Conservation (phyloP, 2,888 invertebrate species). For the Galerucella pusilla region DNA sequence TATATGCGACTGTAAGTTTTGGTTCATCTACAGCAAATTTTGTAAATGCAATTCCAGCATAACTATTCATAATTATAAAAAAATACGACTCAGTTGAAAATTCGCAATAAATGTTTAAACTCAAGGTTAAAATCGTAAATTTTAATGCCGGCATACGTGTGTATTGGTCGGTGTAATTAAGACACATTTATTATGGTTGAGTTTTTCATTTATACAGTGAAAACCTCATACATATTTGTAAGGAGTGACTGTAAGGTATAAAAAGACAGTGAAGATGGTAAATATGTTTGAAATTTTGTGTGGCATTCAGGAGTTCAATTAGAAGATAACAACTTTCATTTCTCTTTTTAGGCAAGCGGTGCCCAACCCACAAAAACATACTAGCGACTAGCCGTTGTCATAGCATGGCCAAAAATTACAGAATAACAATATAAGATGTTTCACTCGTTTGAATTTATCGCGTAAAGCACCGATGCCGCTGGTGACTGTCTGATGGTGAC, state of each 20-base stretch:
- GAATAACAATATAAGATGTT: too few species aligned
- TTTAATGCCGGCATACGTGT: constrained; percentile 17
- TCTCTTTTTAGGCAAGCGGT: too few species aligned
- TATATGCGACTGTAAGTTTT: not conserved
- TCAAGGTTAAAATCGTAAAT: constrained; percentile 31
- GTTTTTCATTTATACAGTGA: constrained; percentile 6
- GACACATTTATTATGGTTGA: constrained; percentile 6
- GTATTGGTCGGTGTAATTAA: constrained; percentile 3
- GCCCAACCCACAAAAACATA: too few species aligned
- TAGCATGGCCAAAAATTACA: too few species aligned
- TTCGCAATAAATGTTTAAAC: constrained; percentile 21
- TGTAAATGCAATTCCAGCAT: not conserved
- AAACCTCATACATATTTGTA: not conserved
- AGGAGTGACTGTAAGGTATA: not conserved
- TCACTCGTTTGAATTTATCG: too few species aligned
- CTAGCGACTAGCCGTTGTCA: too few species aligned
- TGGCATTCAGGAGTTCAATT: too few species aligned
- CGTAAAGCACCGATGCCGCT: too few species aligned
- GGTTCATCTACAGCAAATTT: not conserved
- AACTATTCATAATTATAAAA: not conserved
- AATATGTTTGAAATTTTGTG: too few species aligned
- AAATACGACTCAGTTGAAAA: constrained; percentile 13
- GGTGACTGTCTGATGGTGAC: too few species aligned
- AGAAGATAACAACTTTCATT: too few species aligned
- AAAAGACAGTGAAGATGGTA: not conserved